Base-by-base conservation (phyloP, 2,888 invertebrate genomes). In the Athalia circularis region DNA sequence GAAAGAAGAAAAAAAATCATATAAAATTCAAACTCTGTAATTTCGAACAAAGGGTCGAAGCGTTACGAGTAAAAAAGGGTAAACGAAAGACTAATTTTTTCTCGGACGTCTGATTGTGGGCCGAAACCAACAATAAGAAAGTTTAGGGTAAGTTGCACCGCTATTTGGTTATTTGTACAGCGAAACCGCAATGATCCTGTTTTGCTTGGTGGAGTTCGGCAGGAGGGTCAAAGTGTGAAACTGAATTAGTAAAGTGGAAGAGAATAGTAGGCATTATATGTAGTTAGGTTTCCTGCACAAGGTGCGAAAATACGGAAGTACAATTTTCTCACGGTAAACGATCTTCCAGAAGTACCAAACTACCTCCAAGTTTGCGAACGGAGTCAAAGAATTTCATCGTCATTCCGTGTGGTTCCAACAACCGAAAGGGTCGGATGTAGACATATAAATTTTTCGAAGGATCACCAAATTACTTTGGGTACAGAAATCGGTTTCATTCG, bases 111-210 rank as follows among this genome's bases (percentile, higher is more conserved):
- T 29, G 29, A 29, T 29, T 29, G 29, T 29, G 1, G 29, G 2
- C 29, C 29, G 29, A 29, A 29, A 29, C 29, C 29, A 29, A 29
- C 29, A 29, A 29, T 29, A 29, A 29, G 29, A 15, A 13, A 47
- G 7, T 8, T 59, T 45, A 59, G 29, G 57, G 72, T 47, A 45
- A 72, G 43, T 13, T 47, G 72, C 72, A 59, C 59, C 8, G 59
- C 8, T n/a, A n/a, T 68, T 6, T 29, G 52, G 11, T 54, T 68
- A 68, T 54, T 68, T 43, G 29, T 29, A 29, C 6, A 43, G 11
- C 50, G 8, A 43, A 68, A 68, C 68, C 68, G 54, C 68, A 54
- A 68, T 11, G 68, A 68, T 68, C 68, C 7, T n/a, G 11, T 7
- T 6, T 3, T 6, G 64, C 8, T 64, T 6, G 7, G 7, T 5